phyloP scores from a whole-genome alignment of 2,888 invertebrate genomes.

The Hybos culiciformis region DNA sequence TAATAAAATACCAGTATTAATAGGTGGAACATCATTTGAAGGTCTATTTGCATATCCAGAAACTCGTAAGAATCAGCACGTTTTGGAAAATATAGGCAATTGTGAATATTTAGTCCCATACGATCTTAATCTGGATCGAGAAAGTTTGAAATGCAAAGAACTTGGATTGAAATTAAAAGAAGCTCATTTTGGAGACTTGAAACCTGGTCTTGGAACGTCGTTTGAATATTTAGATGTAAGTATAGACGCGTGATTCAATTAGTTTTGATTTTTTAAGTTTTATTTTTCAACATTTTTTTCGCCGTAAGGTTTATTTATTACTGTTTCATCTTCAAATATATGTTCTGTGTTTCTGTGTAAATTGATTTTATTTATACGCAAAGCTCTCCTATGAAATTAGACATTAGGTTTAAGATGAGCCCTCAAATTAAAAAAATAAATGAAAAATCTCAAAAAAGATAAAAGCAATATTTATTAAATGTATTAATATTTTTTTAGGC shows the following conservation, averaged over 20 bases:
- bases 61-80: slow-evolving; percentile 24
- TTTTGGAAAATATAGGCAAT: slow-evolving; percentile 25
- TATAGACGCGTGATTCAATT: neutral
- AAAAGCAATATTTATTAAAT: neutral
- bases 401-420: too few relatives aligned
- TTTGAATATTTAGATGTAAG: slow-evolving; percentile 30
- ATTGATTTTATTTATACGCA: too few relatives aligned
- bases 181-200: slow-evolving; percentile 24
- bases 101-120: slow-evolving; percentile 25
- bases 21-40: slow-evolving; percentile 31
- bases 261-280: neutral
- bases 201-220: slow-evolving; percentile 28
- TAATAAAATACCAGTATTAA: slow-evolving; percentile 27
- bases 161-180: slow-evolving; percentile 22
- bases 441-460: too few relatives aligned
- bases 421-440: too few relatives aligned
- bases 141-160: slow-evolving; percentile 18
- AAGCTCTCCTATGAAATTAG: too few relatives aligned
- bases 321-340: neutral
- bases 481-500: slow-evolving; percentile 17
- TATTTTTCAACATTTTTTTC: neutral
- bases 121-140: slow-evolving; percentile 21
- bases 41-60: slow-evolving; percentile 31
- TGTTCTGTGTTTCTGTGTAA: neutral
- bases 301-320: neutral